Evolutionary conservation across 2,113 vertebrate genomes (phyloP).

Genomic region (Laticauda laticaudata): DNA sequence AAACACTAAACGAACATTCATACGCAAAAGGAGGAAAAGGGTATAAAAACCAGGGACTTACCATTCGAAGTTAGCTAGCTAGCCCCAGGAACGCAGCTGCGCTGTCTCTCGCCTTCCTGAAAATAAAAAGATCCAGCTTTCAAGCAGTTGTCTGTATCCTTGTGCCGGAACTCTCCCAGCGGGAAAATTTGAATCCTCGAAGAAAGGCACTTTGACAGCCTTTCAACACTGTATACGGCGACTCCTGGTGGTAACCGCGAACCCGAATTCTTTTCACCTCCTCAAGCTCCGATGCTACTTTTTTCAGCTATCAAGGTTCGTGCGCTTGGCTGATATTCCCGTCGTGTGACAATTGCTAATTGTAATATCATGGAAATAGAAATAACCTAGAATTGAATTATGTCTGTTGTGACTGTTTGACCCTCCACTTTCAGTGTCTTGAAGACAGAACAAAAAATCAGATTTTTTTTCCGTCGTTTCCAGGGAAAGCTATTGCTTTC

Average conservation of each 20-base stretch:
- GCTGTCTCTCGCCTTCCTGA: too few species aligned
- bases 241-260: neutral
- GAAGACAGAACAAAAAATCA: neutral
- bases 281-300: neutral
- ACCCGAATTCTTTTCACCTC: neutral
- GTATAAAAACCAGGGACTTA: too few species aligned
- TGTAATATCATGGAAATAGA: neutral
- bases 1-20: too few species aligned
- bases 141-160: too few species aligned
- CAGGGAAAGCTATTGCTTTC: neutral
- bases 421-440: neutral
- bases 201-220: too few species aligned
- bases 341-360: neutral
- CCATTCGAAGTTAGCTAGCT: too few species aligned
- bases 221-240: too few species aligned
- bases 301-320: neutral
- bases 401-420: neutral
- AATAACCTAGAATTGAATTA: neutral
- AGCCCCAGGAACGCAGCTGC: too few species aligned
- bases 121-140: too few species aligned
- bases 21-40: too few species aligned
- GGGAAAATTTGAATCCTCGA: too few species aligned
- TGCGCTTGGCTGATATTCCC: neutral
- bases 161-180: too few species aligned
- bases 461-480: neutral